phyloP scores from a whole-genome alignment of 2,797 vertebrate species.

The Acomys russatus region DNA sequence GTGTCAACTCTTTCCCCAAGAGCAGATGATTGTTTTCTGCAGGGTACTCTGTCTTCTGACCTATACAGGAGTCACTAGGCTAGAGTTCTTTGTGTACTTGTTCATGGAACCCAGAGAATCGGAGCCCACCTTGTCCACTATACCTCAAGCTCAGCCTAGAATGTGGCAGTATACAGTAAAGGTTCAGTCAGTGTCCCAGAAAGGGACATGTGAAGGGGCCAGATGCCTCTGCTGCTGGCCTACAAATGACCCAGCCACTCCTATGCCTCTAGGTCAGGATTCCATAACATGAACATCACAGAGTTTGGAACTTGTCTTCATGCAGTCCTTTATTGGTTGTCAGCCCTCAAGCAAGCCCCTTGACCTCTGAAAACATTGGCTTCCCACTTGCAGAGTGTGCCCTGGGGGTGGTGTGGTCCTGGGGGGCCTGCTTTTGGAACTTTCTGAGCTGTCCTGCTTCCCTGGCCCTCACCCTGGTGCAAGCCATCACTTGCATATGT shows the following conservation, averaged over 20 bases:
- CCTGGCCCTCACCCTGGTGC: neutral
- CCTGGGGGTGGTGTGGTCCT: neutral
- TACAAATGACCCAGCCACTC: fast-evolving
- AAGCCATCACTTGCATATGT: fast-evolving
- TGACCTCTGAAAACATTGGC: neutral
- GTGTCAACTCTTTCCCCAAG: neutral
- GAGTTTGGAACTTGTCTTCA: neutral
- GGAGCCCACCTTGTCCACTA: too few species aligned
- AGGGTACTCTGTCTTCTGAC: neutral
- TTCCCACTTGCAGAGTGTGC: neutral
- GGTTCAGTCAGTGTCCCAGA: neutral
- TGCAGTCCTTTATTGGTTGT: neutral
- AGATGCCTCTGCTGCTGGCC: neutral
- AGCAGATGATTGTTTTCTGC: neutral
- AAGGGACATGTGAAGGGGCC: neutral
- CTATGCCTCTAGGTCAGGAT: neutral
- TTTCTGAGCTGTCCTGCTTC: neutral
- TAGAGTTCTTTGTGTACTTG: too few species aligned
- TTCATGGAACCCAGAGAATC: neutral
- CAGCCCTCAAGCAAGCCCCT: neutral
- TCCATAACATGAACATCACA: neutral
- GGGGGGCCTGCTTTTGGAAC: fast-evolving
- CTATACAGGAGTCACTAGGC: too few species aligned
- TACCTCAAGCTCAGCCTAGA: neutral
- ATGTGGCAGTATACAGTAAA: neutral